These are phyloP conservation scores for Tineola bisselliella DNA, from an alignment of 2,888 invertebrate species.

Conservation along the genomic window DNA sequence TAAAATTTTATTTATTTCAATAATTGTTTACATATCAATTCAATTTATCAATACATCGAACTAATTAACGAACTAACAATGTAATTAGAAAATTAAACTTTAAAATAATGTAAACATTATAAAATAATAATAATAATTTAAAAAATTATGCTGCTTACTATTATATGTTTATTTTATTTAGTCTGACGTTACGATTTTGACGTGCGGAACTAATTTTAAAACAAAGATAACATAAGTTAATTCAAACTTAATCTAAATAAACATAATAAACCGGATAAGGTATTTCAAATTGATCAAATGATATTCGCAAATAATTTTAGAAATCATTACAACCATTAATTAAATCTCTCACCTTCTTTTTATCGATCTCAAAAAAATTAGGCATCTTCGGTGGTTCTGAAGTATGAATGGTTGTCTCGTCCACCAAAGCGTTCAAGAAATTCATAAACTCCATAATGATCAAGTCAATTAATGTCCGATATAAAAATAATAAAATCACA, in stretches of 20 bases:
- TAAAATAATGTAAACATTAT: background rate
- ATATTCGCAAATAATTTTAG: too few relatives aligned
- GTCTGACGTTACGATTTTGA: too few relatives aligned
- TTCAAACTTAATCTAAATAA: too few relatives aligned
- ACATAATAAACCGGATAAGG: too few relatives aligned
- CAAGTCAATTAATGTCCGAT: slow-evolving; percentile 18
- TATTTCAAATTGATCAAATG: too few relatives aligned
- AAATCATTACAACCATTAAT: background rate
- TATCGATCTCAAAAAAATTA: slow-evolving; percentile 58
- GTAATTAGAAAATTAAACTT: background rate
- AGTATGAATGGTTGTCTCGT: slow-evolving; percentile 39
- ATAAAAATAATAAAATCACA: background rate
- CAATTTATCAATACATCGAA: background rate
- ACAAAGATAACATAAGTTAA: too few relatives aligned
- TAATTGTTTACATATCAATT: background rate
- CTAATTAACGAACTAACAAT: background rate
- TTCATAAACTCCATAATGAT: slow-evolving; percentile 53
- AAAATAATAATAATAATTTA: too few relatives aligned
- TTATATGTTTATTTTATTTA: too few relatives aligned
- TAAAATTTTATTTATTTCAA: background rate
- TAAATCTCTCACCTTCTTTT: slow-evolving; percentile 41
- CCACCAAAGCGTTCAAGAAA: slow-evolving; percentile 50
- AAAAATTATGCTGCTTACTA: too few relatives aligned
- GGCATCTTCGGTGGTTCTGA: slow-evolving; percentile 50
- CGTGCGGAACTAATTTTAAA: too few relatives aligned